phyloP scores from a whole-genome alignment of 2,113 vertebrate genomes.

The Gymnarchus niloticus region DNA sequence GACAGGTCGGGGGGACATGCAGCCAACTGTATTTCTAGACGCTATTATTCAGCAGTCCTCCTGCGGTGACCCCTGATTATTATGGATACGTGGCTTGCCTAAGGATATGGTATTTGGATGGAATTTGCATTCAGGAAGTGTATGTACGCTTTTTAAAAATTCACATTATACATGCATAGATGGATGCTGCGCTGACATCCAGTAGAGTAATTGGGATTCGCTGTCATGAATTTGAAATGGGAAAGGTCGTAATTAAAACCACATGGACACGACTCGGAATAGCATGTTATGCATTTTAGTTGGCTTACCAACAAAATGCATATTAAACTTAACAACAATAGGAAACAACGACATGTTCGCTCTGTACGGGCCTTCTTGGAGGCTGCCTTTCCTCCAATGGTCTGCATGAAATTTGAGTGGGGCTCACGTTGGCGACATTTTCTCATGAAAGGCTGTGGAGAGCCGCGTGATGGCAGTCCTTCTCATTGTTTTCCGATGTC shows the following conservation, averaged over 20 bases:
- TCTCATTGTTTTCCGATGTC: neutral
- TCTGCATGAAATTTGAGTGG: neutral
- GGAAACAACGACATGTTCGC: neutral
- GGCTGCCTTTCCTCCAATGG: neutral
- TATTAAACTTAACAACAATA: neutral
- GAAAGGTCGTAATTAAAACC: conserved; percentile 11
- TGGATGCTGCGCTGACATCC: neutral
- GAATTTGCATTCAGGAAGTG: conserved; percentile 17
- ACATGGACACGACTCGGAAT: neutral
- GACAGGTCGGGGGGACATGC: neutral
- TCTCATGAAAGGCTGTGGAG: neutral
- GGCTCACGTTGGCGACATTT: neutral
- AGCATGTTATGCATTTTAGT: neutral
- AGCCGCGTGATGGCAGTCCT: no score
- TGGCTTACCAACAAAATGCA: neutral
- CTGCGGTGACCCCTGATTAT: conserved; percentile 31
- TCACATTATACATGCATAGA: neutral
- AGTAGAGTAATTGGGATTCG: neutral
- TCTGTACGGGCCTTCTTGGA: neutral
- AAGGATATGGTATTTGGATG: neutral
- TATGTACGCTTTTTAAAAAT: neutral
- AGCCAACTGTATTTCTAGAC: conserved; percentile 1
- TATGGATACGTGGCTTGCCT: conserved; percentile 24
- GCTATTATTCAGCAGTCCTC: conserved; percentile 18
- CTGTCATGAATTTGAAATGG: conserved; percentile 1